phyloP scores from a whole-genome alignment of 2,797 vertebrate genomes.

The Cynodonichthys magdalenae region DNA sequence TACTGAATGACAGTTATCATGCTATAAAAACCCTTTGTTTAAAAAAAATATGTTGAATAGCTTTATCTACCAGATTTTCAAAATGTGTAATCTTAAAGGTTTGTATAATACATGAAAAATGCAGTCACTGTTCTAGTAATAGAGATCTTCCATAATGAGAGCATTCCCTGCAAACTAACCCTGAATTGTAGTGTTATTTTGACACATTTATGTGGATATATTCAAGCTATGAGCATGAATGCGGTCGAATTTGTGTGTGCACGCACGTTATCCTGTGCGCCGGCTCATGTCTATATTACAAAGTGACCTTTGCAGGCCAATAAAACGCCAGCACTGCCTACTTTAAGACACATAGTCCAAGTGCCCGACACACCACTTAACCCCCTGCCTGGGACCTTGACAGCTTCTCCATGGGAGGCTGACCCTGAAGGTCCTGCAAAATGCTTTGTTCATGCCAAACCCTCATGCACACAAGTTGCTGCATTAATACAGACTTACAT shows the following conservation, averaged over 20 bases:
- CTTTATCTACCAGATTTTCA: background rate
- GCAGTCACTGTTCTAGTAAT: constrained; percentile 22
- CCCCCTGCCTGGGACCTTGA: constrained; percentile 76
- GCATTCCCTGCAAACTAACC: constrained; percentile 36
- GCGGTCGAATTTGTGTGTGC: constrained; percentile 24
- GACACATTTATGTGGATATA: constrained; percentile 37
- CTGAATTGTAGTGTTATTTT: constrained; percentile 53
- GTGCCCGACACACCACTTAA: constrained; percentile 73
- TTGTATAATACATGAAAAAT: constrained; percentile 32
- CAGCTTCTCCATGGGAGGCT: constrained; percentile 73
- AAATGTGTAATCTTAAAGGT: constrained; percentile 12
- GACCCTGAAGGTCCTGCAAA: constrained; percentile 68
- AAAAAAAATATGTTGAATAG: background rate
- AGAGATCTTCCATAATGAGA: constrained; percentile 37
- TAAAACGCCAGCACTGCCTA: constrained; percentile 55
- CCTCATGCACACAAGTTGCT: constrained; percentile 24
- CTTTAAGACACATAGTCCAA: constrained; percentile 61
- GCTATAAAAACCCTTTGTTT: background rate
- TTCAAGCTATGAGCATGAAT: constrained; percentile 22
- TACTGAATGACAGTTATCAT: background rate
- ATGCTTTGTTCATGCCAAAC: constrained; percentile 65
- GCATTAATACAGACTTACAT: constrained; percentile 42
- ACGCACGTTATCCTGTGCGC: constrained; percentile 4
- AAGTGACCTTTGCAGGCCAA: constrained; percentile 57
- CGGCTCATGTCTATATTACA: constrained; percentile 59